phyloP scores from a whole-genome alignment of 2,888 invertebrate species.

The Cantharis rustica region DNA sequence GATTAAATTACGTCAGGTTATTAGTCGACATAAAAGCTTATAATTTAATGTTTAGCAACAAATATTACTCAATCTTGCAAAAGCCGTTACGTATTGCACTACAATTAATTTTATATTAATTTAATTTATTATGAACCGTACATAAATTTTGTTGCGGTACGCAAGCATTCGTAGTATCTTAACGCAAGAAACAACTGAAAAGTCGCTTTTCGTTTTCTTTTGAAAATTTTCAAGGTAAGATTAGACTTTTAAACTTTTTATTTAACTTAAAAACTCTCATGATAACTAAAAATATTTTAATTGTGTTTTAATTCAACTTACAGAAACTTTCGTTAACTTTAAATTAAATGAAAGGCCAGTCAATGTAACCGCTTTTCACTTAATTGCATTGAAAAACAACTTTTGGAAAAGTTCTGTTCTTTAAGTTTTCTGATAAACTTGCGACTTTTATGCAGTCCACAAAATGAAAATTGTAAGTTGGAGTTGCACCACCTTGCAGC shows the following conservation, averaged over 20 bases:
- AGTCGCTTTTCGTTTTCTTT: neutral
- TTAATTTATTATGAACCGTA: neutral
- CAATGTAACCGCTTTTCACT: neutral
- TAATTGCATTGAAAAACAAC: neutral
- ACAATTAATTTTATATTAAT: neutral
- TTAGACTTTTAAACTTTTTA: neutral
- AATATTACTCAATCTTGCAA: neutral
- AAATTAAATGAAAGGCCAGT: neutral
- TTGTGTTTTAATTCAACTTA: neutral
- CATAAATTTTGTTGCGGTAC: neutral
- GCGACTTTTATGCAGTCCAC: neutral
- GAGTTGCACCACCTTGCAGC: constrained; percentile 17
- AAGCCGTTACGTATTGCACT: neutral
- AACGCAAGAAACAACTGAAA: neutral
- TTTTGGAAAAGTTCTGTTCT: neutral
- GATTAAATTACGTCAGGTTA: neutral
- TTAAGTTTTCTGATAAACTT: neutral
- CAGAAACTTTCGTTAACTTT: neutral
- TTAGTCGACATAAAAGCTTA: neutral
- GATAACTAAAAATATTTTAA: neutral
- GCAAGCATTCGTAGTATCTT: neutral
- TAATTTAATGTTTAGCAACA: neutral
- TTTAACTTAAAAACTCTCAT: neutral
- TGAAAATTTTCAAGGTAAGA: neutral
- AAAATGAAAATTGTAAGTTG: neutral